Percentiles rank a stretch among this genome's conserved stretches.
Evolutionary conservation across 2,113 vertebrate species (phyloP).

Genomic region (Tiliqua scincoides): DNA sequence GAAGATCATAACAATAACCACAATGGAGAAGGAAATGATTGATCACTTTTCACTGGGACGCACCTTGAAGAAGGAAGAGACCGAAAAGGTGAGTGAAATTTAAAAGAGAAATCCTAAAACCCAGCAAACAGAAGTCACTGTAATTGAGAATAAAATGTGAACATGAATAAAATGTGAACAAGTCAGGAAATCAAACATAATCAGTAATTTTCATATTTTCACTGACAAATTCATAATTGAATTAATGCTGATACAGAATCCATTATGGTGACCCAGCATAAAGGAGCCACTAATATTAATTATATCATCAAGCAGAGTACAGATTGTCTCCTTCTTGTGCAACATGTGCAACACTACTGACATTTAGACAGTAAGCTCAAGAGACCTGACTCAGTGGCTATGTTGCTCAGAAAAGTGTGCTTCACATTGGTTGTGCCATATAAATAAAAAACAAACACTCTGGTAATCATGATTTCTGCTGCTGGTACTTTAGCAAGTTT

Average conservation of each 20-base stretch:
- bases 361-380: not conserved
- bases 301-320: too few species aligned
- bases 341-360: too few species aligned
- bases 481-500: too few species aligned
- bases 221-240: not conserved
- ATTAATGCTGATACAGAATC: not conserved
- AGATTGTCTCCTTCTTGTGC: too few species aligned
- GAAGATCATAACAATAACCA: not conserved
- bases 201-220: not conserved
- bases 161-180: not conserved
- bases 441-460: too few species aligned
- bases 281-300: not conserved
- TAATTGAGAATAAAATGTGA: not conserved
- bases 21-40: accelerated
- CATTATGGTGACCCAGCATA: not conserved
- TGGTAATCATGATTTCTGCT: too few species aligned
- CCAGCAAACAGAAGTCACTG: not conserved
- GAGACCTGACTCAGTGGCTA: not conserved
- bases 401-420: not conserved
- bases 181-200: not conserved
- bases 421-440: not conserved
- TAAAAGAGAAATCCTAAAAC: not conserved
- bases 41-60: not conserved
- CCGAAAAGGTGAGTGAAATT: not conserved
- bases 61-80: not conserved